These are phyloP conservation scores for Lagorchestes hirsutus DNA, from an alignment of 2,797 vertebrate genomes.

Conservation along the genomic window DNA sequence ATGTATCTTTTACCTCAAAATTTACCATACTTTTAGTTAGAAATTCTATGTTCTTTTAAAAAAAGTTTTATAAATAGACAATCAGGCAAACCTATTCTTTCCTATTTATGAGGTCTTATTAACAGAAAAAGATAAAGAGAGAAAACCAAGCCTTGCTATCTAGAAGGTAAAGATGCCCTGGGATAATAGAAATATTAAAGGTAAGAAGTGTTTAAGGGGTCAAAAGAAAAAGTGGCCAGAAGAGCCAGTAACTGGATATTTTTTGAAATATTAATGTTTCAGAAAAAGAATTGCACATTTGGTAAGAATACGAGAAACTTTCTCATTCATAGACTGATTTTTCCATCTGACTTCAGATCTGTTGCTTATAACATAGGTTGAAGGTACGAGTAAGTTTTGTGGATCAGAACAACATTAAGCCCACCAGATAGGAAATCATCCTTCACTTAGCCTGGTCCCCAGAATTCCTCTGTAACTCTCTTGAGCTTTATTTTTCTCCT, in stretches of 20 bases:
- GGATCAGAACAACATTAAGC: neutral
- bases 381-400: neutral
- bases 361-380: neutral
- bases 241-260: neutral
- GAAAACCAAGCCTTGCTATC: neutral
- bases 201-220: neutral
- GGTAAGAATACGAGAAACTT: neutral
- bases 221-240: neutral
- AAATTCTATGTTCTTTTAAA: neutral
- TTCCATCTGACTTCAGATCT: neutral
- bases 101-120: neutral
- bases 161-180: neutral
- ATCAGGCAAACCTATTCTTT: neutral
- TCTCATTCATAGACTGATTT: neutral
- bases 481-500: neutral
- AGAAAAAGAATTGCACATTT: neutral
- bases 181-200: neutral
- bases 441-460: neutral
- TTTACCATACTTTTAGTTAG: neutral
- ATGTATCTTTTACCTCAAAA: neutral
- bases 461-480: neutral
- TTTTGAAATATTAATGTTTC: neutral
- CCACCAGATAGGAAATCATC: neutral
- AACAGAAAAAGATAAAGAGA: neutral
- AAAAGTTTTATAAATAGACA: neutral